phyloP scores from a whole-genome alignment of 2,113 vertebrate genomes.

The Macquaria ambigua region DNA sequence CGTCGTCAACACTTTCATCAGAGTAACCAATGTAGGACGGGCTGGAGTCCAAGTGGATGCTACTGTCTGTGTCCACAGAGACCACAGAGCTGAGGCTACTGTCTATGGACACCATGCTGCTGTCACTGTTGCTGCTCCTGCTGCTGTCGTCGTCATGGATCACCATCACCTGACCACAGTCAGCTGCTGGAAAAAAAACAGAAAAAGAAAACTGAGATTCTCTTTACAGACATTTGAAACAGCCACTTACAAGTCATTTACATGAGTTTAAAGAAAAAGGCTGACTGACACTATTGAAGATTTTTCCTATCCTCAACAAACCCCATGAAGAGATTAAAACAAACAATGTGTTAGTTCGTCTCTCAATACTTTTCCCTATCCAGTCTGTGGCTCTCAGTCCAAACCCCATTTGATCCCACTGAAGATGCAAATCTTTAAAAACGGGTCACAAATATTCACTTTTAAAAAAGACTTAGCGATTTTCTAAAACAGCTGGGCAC shows the following conservation, averaged over 20 bases:
- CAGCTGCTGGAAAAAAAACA: constrained; percentile 38
- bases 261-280: neutral
- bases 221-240: neutral
- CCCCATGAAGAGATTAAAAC: neutral
- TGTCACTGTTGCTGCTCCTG: constrained; percentile 38
- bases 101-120: constrained; percentile 57
- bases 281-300: no score
- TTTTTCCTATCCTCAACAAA: neutral
- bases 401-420: neutral
- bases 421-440: no score
- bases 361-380: neutral
- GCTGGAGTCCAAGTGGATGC: constrained; percentile 54
- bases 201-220: neutral
- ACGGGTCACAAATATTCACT: no score
- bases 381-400: neutral
- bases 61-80: constrained; percentile 67
- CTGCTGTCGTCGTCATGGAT: constrained; percentile 69
- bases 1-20: constrained; percentile 39
- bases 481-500: neutral
- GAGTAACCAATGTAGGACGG: constrained; percentile 13
- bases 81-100: constrained; percentile 66
- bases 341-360: neutral
- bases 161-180: constrained; percentile 63
- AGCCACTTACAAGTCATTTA: neutral
- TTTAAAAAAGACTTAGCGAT: neutral